phyloP scores from a whole-genome alignment of 35 echinoderm and acorn worm genomes.

The Strongylocentrotus purpuratus region DNA sequence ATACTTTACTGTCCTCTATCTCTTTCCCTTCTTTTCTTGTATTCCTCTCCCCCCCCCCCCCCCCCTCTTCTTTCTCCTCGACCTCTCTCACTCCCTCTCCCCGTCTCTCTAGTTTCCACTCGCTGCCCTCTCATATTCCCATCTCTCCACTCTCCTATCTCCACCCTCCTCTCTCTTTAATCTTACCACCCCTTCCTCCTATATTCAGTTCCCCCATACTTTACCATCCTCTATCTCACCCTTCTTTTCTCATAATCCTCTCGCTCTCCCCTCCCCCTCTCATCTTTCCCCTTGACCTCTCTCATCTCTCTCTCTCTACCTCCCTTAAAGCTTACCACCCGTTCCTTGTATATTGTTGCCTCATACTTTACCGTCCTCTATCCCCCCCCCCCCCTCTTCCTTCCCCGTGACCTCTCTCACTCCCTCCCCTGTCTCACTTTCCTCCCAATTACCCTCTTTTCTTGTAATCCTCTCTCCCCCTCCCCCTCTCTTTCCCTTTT shows the following conservation, averaged over 20 bases:
- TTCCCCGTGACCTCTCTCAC: no score
- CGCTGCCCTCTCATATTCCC: background rate
- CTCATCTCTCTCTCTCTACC: background rate
- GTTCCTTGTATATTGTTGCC: background rate
- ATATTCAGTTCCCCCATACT: background rate
- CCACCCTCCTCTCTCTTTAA: background rate
- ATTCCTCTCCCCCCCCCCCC: background rate
- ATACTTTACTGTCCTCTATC: background rate
- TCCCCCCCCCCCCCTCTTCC: background rate
- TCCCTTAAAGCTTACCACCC: background rate
- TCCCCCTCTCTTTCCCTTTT: background rate
- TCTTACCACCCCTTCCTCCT: background rate
- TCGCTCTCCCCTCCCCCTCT: background rate
- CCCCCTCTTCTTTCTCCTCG: background rate
- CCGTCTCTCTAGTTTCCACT: background rate
- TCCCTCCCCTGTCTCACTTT: background rate
- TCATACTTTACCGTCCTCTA: background rate
- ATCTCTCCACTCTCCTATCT: background rate
- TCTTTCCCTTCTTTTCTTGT: background rate
- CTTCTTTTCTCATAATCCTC: background rate
- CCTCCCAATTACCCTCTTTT: background rate
- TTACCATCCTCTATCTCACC: background rate
- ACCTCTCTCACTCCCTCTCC: background rate
- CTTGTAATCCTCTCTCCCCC: background rate
- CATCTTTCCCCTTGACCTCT: background rate